Evolutionary conservation across 2,797 vertebrate species (phyloP), one percentile per base, ranked within the genome.

Genomic region (Apogon hyalosoma): DNA sequence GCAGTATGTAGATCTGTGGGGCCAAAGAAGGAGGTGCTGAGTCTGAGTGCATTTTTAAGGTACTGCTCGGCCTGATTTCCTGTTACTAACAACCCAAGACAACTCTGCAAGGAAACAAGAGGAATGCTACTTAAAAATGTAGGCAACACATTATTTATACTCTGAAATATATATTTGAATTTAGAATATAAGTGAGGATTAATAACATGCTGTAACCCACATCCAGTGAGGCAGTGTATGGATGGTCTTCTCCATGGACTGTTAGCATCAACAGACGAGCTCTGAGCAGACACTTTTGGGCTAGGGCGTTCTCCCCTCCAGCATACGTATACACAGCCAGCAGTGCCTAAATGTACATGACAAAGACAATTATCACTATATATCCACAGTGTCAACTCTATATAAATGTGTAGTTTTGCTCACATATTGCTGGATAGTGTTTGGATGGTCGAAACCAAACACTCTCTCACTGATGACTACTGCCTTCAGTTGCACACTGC

Each of bases 401-500:
- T n/a, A 52, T 9, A 18, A 33, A 36, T 47, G 13, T 19, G 7
- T 31, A 28, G 8, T 21, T 15, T 14, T 28, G 90, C 95, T 90
- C 83, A 95, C 95, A 64, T 96, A 95, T 91, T 95, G 93, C 79
- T 92, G 92, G 80, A 95, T 93, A 1, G 95, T 93, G 85, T 88
- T 90, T 46, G 93, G 91, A 77, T 95, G 93, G 84, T 96, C 95
- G 63, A 95, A 96, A 66, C 95, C 94, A 21, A 94, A 76, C 33
- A 94, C 92, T 69, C 94, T 84, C 87, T 96, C 95, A 42, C 94
- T 94, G 83, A 95, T 92, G 60, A 95, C 86, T 70, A 96, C 93
- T 12, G 92, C 88, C 84, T 88, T 95, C 73, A 95, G 89, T 80
- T 96, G 94, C 46, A 91, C 50, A 45, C 94, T 92, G 63, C 95